Evolutionary conservation across 1,140 invertebrate genomes (phyloP), one percentile per base, ranked within the genome.

Genomic region (Lysiphlebus fabarum): DNA sequence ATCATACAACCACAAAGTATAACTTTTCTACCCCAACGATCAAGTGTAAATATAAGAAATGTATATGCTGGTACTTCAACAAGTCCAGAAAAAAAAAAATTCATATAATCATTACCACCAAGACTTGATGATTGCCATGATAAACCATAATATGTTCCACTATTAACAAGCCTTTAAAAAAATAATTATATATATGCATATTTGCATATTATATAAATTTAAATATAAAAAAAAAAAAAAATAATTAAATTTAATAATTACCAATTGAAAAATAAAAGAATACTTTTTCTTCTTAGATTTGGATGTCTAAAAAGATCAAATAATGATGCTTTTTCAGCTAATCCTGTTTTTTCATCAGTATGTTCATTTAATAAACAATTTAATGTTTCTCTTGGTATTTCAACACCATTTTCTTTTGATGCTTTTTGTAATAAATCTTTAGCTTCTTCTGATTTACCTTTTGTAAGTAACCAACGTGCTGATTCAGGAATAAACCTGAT

Each of bases 401-500:
- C 72, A 7, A 86, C 82, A 57, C 84, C 83, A 69, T 90, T 90
- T 68, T 85, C 85, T 48, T 80, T 83, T 0, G 89, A 88, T 1
- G 87, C 89, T 56, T 81, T 84, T 65, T 86, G 82, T 3, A 93
- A 79, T 5, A 89, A 79, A 53, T 78, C 77, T 36, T 87, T 85
- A 0, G 90, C 90, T 76, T 90, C 86, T 11, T 86, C 82, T 11
- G 82, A 77, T 36, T 86, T 82, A n/a, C 87, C 87, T 73, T 91
- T 89, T 4, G 87, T 86, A 26, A 93, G 71, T 11, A 93, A 72
- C 91, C 91, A 93, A 61, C 91, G 82, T 1, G 87, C 86, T 5
- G 90, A 92, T 74, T 93, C 91, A 4, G 91, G 91, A 70, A 92
- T 87, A 63, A 92, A 87, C 84, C 85, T n/a, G n/a, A n/a, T n/a